These are phyloP conservation scores for Nineta flava DNA, from an alignment of 2,888 invertebrate species.

Conservation along the genomic window DNA sequence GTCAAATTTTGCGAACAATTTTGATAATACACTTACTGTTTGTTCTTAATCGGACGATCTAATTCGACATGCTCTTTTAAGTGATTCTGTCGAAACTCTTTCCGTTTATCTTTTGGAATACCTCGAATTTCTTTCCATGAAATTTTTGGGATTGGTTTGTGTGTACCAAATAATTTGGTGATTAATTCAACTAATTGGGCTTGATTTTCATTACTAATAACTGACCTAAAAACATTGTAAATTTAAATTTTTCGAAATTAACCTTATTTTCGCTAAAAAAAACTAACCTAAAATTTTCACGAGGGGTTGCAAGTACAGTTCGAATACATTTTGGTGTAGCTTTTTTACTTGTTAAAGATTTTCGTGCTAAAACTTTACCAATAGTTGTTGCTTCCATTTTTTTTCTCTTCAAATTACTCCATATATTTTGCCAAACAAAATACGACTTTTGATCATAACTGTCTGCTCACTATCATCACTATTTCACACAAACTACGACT, in stretches of 20 bases:
- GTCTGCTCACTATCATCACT: too few species aligned
- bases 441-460: too few species aligned
- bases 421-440: not conserved
- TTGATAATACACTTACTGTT: constrained; percentile 2
- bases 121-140: constrained; percentile 3
- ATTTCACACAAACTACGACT: too few species aligned
- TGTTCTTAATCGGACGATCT: not conserved
- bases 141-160: not conserved
- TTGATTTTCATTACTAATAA: not conserved
- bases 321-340: not conserved
- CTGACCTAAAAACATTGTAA: too few species aligned
- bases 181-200: not conserved
- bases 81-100: constrained; percentile 2
- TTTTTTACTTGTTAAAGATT: not conserved
- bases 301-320: not conserved
- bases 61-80: not conserved
- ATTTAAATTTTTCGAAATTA: too few species aligned
- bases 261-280: not conserved
- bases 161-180: not conserved
- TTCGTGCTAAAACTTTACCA: not conserved
- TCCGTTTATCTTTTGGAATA: constrained; percentile 1
- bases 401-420: not conserved
- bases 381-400: not conserved
- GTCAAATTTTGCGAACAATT: not conserved
- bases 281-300: not conserved